Evolutionary conservation across 2,797 vertebrate species (phyloP).

Genomic region (Gymnocypris eckloni): DNA sequence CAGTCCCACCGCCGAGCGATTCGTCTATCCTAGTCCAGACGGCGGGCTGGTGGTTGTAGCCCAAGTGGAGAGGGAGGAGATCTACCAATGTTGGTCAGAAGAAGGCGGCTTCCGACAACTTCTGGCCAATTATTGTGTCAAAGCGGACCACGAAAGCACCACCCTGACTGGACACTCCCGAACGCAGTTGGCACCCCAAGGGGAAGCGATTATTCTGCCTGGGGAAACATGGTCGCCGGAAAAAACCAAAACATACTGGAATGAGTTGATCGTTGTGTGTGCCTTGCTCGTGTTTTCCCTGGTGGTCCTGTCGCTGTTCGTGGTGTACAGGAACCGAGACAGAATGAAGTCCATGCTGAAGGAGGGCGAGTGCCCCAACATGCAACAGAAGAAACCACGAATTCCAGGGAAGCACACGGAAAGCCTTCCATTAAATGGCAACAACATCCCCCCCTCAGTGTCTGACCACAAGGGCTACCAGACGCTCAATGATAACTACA

Average conservation of each 20-base stretch:
- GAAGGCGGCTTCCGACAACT: constrained; percentile 90
- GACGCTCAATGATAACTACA: constrained; percentile 90
- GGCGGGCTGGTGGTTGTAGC: constrained; percentile 91
- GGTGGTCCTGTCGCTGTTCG: constrained; percentile 83
- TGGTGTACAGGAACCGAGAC: constrained; percentile 85
- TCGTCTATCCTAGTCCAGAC: constrained; percentile 84
- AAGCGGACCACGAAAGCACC: constrained; percentile 70
- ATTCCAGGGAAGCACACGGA: constrained; percentile 81
- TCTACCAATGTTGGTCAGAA: constrained; percentile 93
- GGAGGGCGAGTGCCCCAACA: constrained; percentile 81
- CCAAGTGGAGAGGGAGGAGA: constrained; percentile 80
- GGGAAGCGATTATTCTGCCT: constrained; percentile 69
- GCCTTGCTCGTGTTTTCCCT: constrained; percentile 82
- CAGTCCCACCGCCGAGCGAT: constrained; percentile 73
- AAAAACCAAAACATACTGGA: constrained; percentile 91
- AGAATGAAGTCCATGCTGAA: constrained; percentile 93
- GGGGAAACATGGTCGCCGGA: constrained; percentile 71
- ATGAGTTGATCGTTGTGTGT: constrained; percentile 91
- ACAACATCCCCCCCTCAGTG: constrained; percentile 71
- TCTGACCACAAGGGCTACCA: constrained; percentile 95
- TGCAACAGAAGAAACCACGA: constrained; percentile 84
- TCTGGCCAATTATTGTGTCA: constrained; percentile 90
- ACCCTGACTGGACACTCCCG: constrained; percentile 67
- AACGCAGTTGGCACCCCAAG: constrained; percentile 65
- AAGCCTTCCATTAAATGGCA: constrained; percentile 89